Percentiles rank a stretch among this genome's conserved stretches.
phyloP scores from a whole-genome alignment of 1,140 invertebrate species.

The Andricus grossulariae region DNA sequence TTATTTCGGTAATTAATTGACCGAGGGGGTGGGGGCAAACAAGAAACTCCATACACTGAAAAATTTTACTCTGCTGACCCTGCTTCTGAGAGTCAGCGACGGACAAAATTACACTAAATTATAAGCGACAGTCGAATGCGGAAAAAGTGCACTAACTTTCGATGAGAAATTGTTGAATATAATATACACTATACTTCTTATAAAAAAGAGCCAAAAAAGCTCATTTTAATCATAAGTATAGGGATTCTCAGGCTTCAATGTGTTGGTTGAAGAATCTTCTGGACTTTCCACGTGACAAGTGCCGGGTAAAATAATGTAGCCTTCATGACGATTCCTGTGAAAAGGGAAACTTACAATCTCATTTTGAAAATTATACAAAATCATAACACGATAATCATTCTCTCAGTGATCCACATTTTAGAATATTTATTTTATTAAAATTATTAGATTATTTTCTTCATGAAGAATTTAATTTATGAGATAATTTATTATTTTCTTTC shows the following conservation, averaged over 20 bases:
- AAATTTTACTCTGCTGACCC: too few species aligned
- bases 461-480: not conserved
- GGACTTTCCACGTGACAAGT: conserved; percentile 54
- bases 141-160: too few species aligned
- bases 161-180: too few species aligned
- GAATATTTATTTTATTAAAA: not conserved
- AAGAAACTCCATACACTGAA: too few species aligned
- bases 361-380: conserved; percentile 19
- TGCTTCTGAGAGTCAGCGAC: too few species aligned
- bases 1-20: too few species aligned
- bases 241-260: conserved; percentile 24
- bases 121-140: too few species aligned
- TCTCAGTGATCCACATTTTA: not conserved
- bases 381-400: not conserved
- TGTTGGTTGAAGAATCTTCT: conserved; percentile 47
- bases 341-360: conserved; percentile 48
- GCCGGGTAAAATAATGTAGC: conserved; percentile 65
- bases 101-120: too few species aligned
- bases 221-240: not conserved
- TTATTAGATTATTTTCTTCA: not conserved
- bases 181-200: too few species aligned
- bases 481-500: too few species aligned
- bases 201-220: too few species aligned
- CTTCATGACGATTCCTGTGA: conserved; percentile 64
- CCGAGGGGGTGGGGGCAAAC: too few species aligned